A percentile compares a stretch with the other conserved stretches of the same genome.
Evolutionary conservation across 1,140 invertebrate genomes (phyloP).

Genomic region (Pseudachorutes palmiensis): DNA sequence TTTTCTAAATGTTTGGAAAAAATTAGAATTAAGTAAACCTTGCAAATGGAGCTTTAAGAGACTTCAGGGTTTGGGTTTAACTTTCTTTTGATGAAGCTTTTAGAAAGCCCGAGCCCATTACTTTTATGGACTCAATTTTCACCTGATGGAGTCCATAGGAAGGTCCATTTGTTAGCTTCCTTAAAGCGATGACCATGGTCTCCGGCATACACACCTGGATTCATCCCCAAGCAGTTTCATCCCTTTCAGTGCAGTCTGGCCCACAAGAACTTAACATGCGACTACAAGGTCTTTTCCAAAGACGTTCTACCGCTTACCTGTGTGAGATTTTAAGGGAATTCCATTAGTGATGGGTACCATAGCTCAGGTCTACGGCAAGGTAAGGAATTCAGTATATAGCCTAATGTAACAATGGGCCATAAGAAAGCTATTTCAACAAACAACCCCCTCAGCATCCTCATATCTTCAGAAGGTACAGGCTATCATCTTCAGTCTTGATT

Average conservation of each 20-base stretch:
- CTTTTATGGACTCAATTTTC: slow-evolving; percentile 2
- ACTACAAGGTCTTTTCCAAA: not conserved
- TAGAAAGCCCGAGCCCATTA: not conserved
- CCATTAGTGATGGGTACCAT: not conserved
- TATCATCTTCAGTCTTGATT: not conserved
- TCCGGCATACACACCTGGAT: not conserved
- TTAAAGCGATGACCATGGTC: not conserved
- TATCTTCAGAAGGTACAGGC: not conserved
- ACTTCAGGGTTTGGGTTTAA: not conserved
- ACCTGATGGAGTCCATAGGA: not conserved
- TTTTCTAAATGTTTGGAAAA: no score
- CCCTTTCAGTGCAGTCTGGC: not conserved
- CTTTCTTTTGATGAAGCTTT: not conserved
- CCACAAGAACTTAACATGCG: not conserved
- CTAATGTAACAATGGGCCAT: not conserved
- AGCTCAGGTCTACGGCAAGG: not conserved
- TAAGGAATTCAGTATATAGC: not conserved
- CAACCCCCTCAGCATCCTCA: not conserved
- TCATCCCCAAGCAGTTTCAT: not conserved
- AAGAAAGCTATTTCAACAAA: not conserved
- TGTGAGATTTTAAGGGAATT: not conserved
- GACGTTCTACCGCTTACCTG: no score
- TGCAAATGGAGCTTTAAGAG: not conserved
- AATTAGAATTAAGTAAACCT: no score
- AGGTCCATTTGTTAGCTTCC: no score